Percentiles rank a stretch among this genome's conserved stretches.
Evolutionary conservation across 2,113 vertebrate species (phyloP).

Genomic region (Neogobius melanostomus): DNA sequence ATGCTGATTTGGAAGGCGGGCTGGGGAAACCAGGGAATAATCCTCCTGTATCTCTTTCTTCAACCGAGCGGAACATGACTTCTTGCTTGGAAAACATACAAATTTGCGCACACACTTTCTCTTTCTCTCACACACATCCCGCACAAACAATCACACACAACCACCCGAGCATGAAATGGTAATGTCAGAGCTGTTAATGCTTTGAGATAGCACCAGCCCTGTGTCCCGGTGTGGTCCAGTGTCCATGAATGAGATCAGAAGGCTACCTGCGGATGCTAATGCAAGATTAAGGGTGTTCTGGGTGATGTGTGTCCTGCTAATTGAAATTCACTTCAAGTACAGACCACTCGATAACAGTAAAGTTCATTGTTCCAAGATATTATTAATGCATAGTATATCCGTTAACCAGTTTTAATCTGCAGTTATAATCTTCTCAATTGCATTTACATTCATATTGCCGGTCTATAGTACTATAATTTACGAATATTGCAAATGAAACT

Average conservation of each 20-base stretch:
- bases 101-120: slow-evolving; percentile 18
- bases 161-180: slow-evolving; percentile 72
- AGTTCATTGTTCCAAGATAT: slow-evolving; percentile 24
- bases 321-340: slow-evolving; percentile 19
- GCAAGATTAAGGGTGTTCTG: slow-evolving; percentile 30
- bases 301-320: slow-evolving; percentile 32
- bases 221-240: slow-evolving; percentile 38
- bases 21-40: slow-evolving; percentile 43
- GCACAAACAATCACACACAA: slow-evolving; percentile 36
- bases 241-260: slow-evolving; percentile 30
- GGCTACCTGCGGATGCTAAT: slow-evolving; percentile 43
- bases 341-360: slow-evolving; percentile 6
- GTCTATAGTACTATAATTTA: slow-evolving; percentile 16
- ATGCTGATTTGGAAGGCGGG: slow-evolving; percentile 28
- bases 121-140: background rate
- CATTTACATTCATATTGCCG: slow-evolving; percentile 16
- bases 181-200: slow-evolving; percentile 72
- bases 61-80: slow-evolving; percentile 60
- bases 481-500: background rate
- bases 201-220: slow-evolving; percentile 56
- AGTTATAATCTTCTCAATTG: slow-evolving; percentile 40
- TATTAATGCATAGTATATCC: slow-evolving; percentile 12
- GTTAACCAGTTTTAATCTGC: slow-evolving; percentile 26
- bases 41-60: slow-evolving; percentile 67
- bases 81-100: slow-evolving; percentile 38